Evolutionary conservation across 1,140 invertebrate genomes (phyloP), one percentile per base, ranked within the genome.

Genomic region (Thalassaphorura encarpata): DNA sequence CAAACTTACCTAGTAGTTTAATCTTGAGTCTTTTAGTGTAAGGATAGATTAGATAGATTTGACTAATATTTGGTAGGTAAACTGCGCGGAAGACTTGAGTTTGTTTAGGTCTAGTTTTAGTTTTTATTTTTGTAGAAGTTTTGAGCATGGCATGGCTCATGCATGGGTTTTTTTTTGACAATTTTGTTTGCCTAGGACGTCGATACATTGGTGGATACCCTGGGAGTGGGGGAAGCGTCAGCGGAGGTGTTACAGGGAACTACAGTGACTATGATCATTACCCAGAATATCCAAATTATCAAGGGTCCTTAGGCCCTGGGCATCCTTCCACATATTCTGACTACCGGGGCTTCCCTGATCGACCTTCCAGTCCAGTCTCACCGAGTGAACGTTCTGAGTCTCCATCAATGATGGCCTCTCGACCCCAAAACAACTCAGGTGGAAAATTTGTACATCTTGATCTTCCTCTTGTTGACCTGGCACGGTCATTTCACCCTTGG

Each of bases 191-290:
- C 49, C 16, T 52, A 58, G 56, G 56, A 16, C 56, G 49, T n/a
- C 40, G 41, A 31, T 54, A 58, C 26, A 43, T 48, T 31, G 47
- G 61, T 24, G 24, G 23, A 45, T 42, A 42, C 49, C 21, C 47
- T 45, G n/a, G 11, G n/a, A 11, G 11, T 11, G 33, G 33, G n/a
- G 33, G 11, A n/a, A 36, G n/a, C 71, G 70, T 52, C 67, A 69
- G 26, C 21, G 55, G 56, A 6, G 53, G 54, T 8, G 39, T 52
- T 21, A 49, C 50, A 11, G 23, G 31, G 6, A 71, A 69, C 52
- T 77, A 77, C 67, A 75, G 75, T 62, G 78, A 81, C 60, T 82
- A 80, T 67, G 79, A 80, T 40, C 77, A 77, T 53, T 81, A 80
- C 67, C 71, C 73, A 13, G 74, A 74, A 60, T 69, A 72, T 46